Evolutionary conservation across 2,888 invertebrate genomes (phyloP).

Genomic region (Ormyrus thymus): DNA sequence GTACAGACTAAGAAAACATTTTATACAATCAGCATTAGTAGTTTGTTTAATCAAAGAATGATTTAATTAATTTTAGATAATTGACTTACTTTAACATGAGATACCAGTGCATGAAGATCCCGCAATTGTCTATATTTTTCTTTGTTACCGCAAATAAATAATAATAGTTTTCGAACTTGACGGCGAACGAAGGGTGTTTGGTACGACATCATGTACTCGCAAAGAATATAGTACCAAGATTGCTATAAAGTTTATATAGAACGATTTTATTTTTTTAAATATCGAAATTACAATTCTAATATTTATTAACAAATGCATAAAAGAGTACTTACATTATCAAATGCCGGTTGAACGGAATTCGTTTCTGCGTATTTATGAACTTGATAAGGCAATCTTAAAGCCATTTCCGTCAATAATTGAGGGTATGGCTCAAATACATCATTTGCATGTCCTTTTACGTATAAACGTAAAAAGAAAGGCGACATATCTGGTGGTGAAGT

Average conservation of each 20-base stretch:
- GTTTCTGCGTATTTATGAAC: constrained; percentile 83
- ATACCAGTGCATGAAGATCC: constrained; percentile 94
- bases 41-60: neutral
- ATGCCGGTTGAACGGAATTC: constrained; percentile 66
- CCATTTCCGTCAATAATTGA: constrained; percentile 96
- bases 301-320: neutral
- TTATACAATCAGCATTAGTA: constrained; percentile 13
- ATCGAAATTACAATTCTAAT: neutral
- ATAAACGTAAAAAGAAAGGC: constrained; percentile 94
- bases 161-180: constrained; percentile 92
- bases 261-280: constrained; percentile 11
- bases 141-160: constrained; percentile 95
- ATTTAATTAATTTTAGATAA: neutral
- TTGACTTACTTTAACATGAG: constrained; percentile 84
- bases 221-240: constrained; percentile 87
- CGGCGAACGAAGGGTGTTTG: constrained; percentile 92
- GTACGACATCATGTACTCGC: constrained; percentile 96
- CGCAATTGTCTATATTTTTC: constrained; percentile 96
- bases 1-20: constrained; percentile 73
- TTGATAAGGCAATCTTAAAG: constrained; percentile 94
- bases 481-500: constrained; percentile 94
- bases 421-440: constrained; percentile 97
- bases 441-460: constrained; percentile 91
- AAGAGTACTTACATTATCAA: constrained; percentile 66
- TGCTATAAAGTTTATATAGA: constrained; percentile 67